A percentile compares a stretch with the other conserved stretches of the same genome.
Conservation (phyloP, 2,888 invertebrate genomes). For the Chaitophorus viminalis region DNA sequence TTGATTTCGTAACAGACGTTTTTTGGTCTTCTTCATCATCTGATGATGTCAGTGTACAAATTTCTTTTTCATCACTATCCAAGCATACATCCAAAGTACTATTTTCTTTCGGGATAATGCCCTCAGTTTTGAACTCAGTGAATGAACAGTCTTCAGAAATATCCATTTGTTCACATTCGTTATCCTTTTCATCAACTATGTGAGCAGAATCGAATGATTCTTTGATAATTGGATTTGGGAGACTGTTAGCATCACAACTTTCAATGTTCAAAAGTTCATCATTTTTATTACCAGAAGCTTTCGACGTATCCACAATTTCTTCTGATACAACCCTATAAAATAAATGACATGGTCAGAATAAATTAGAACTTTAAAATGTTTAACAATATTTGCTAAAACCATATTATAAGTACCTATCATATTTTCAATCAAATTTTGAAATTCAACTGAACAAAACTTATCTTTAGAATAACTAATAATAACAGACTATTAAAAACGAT, state of each 20-base stretch:
- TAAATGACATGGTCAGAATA: no score
- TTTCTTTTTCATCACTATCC: not conserved
- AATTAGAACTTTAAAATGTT: no score
- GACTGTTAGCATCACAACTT: not conserved
- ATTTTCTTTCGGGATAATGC: not conserved
- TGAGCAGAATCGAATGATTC: not conserved
- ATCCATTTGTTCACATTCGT: constrained; percentile 38
- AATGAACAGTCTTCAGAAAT: not conserved
- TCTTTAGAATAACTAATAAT: no score
- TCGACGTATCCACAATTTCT: not conserved
- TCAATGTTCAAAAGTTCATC: not conserved
- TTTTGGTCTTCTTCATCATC: not conserved
- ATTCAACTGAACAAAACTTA: no score
- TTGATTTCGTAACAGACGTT: not conserved
- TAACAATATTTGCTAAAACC: no score
- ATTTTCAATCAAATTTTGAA: no score
- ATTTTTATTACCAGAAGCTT: not conserved
- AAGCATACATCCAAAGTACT: not conserved
- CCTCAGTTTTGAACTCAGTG: not conserved
- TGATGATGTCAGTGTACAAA: no score
- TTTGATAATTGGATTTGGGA: not conserved
- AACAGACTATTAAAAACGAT: no score
- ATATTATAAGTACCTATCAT: no score
- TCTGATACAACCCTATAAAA: constrained; percentile 11
- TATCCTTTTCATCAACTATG: not conserved